Percentiles rank a stretch among this genome's conserved stretches.
Conservation (phyloP, 2,113 vertebrate genomes). For the Dipodomys merriami region DNA sequence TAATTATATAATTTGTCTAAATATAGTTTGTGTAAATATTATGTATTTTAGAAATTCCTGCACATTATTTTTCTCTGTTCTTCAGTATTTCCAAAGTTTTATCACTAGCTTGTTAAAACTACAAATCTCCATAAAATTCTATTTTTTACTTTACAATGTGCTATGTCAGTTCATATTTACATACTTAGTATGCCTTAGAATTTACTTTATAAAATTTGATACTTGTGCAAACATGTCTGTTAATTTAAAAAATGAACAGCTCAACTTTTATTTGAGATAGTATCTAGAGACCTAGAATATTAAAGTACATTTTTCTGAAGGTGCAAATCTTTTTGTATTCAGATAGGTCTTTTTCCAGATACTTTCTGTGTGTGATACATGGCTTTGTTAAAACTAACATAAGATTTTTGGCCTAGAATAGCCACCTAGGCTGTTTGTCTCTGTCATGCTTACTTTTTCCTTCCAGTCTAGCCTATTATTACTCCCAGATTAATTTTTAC, state of each 20-base stretch:
- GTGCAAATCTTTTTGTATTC: constrained; percentile 48
- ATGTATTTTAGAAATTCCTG: not conserved
- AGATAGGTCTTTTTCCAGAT: constrained; percentile 43
- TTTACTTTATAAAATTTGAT: not conserved
- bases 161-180: constrained; percentile 12
- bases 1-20: not conserved
- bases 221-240: not conserved
- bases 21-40: not conserved
- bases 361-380: constrained; percentile 44
- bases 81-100: constrained; percentile 37
- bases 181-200: constrained; percentile 6
- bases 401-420: constrained; percentile 59
- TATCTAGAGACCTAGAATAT: constrained; percentile 2
- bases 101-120: constrained; percentile 29
- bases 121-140: constrained; percentile 12
- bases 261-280: not conserved
- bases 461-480: constrained; percentile 58
- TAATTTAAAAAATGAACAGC: constrained; percentile 9
- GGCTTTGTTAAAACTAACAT: constrained; percentile 61
- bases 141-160: not conserved
- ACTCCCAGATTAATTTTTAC: constrained; percentile 66
- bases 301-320: constrained; percentile 49
- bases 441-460: constrained; percentile 41
- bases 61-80: not conserved
- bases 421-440: constrained; percentile 27